A percentile compares a stretch with the other conserved stretches of the same genome.
These are phyloP conservation scores for Tyrannus savana DNA, from an alignment of 2,113 vertebrate genomes.

Conservation along the genomic window DNA sequence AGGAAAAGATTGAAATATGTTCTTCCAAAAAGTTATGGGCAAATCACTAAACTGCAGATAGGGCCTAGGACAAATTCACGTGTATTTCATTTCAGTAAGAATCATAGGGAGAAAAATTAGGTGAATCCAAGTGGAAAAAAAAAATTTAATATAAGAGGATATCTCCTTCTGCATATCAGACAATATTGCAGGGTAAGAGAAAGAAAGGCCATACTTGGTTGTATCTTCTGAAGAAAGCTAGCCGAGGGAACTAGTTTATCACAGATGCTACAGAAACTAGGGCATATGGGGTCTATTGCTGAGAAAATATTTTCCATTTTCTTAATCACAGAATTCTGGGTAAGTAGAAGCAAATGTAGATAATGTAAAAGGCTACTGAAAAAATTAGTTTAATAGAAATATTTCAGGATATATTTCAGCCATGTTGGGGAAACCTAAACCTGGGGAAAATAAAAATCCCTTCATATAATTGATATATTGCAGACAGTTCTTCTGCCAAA, in stretches of 20 bases:
- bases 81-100: background rate
- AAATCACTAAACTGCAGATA: background rate
- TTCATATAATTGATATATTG: background rate
- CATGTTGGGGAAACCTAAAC: background rate
- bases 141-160: background rate
- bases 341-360: background rate
- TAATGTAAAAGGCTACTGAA: background rate
- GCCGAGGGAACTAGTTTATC: background rate
- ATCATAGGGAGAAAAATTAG: background rate
- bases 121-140: background rate
- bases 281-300: background rate
- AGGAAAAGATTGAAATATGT: background rate
- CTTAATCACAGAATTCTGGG: background rate
- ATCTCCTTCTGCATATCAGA: background rate
- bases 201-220: background rate
- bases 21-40: background rate
- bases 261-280: background rate
- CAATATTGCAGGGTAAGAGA: background rate
- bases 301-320: background rate
- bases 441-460: background rate
- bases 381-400: background rate
- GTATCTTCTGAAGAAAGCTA: background rate
- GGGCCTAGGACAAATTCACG: background rate
- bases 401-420: background rate
- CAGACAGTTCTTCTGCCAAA: background rate